Base-by-base conservation (phyloP, 2,797 vertebrate species). In the Pogoniulus pusillus region DNA sequence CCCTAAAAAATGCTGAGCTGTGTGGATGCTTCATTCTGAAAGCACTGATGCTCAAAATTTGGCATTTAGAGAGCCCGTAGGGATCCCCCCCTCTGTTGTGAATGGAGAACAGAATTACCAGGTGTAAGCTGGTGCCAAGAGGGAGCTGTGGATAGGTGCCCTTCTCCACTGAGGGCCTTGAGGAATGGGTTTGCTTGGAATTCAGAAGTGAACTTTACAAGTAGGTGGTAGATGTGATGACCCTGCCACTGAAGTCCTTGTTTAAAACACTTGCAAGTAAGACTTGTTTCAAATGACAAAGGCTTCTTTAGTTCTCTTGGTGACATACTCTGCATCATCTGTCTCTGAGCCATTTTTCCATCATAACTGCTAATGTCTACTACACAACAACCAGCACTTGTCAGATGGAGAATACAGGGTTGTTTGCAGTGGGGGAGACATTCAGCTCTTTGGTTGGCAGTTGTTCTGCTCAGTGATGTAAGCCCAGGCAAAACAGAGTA, bases 271-370 rank as follows among this genome's bases (percentile, higher is more conserved):
- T 95, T 71, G 53, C 87, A 80, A 93, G n/a, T 76, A 43, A 75
- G 85, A 54, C 73, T 95, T 82, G 79, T 82, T 85, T 94, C 55
- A 43, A 12, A 62, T 86, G 51, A 92, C 91, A 96, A 96, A 89
- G 80, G 62, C 82, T 83, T 16, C 57, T 85, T 93, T 35, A 92
- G 92, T 93, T 93, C 92, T 89, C 81, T 45, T 43, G 51, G 69
- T 82, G 27, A 78, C 80, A 74, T 73, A 58, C 76, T 47, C 94
- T 85, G 76, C 94, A 93, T 97, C 96, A 92, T 96, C 92, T 70
- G 64, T 91, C 62, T 85, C 87, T 18, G 87, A 95, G 95, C 93
- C 79, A 68, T 94, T 93, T 91, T 89, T 89, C 90, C 92, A 70
- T 94, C 76, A 72, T 90, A 88, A 78, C 91, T 91, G 90, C 82